Percentiles rank a stretch among this genome's conserved stretches.
Conservation (phyloP, 2,888 invertebrate species). For the Caenorhabditis sp. region DNA sequence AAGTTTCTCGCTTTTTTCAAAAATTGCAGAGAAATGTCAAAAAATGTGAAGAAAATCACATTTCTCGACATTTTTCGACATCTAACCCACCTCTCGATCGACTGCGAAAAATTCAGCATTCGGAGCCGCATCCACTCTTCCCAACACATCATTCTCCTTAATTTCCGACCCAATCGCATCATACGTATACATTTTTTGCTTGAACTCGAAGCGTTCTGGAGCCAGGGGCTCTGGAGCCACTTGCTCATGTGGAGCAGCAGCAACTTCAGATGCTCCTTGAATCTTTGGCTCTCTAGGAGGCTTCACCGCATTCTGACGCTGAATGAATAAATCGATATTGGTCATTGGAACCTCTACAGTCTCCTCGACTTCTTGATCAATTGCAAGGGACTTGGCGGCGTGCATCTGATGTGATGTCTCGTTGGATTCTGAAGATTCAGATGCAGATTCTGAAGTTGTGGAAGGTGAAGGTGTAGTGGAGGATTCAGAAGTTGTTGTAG, state of each 20-base stretch:
- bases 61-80: too few species aligned
- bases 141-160: constrained; percentile 39
- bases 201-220: constrained; percentile 33
- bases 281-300: background rate
- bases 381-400: background rate
- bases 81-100: constrained; percentile 40
- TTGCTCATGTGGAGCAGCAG: background rate
- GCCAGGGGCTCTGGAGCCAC: background rate
- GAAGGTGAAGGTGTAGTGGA: background rate
- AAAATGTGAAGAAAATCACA: too few species aligned
- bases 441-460: background rate
- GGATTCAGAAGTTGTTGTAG: background rate
- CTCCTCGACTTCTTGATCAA: background rate
- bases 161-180: constrained; percentile 42
- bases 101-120: constrained; percentile 47
- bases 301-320: constrained; percentile 5
- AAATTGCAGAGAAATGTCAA: background rate
- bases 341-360: constrained; percentile 6
- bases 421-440: too few species aligned
- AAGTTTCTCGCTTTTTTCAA: too few species aligned
- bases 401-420: too few species aligned
- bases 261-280: background rate
- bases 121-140: constrained; percentile 45
- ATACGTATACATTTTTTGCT: constrained; percentile 33
- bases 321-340: constrained; percentile 13